Evolutionary conservation across 2,113 vertebrate genomes (phyloP).

Genomic region (Coptodon bakossiorum): DNA sequence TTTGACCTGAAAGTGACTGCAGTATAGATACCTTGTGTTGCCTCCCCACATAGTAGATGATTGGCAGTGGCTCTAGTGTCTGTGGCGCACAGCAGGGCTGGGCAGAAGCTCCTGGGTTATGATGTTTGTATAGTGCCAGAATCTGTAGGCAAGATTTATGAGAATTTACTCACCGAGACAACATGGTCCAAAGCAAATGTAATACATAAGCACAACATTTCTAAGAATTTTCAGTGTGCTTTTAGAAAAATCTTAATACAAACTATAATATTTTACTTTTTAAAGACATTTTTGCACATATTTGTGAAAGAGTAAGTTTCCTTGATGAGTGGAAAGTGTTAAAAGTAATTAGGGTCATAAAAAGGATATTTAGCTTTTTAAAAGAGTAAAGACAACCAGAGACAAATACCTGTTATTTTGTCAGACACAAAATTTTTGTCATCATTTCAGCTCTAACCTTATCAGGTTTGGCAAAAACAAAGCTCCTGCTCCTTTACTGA

Average conservation of each 20-base stretch:
- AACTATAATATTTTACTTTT: neutral
- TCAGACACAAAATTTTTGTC: neutral
- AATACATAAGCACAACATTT: neutral
- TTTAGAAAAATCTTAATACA: neutral
- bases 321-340: neutral
- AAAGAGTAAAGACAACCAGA: neutral
- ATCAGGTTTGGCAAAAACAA: neutral
- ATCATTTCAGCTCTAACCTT: neutral
- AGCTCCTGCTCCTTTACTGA: neutral
- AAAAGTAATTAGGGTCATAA: neutral
- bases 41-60: slow-evolving; percentile 88
- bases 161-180: neutral
- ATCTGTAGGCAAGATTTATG: slow-evolving; percentile 67
- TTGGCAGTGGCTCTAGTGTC: slow-evolving; percentile 79
- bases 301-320: neutral
- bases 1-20: neutral
- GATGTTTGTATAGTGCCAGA: slow-evolving; percentile 84
- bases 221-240: neutral
- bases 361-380: neutral
- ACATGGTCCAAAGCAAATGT: neutral
- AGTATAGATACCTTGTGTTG: slow-evolving; percentile 69
- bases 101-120: slow-evolving; percentile 88
- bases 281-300: neutral
- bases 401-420: neutral
- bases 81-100: slow-evolving; percentile 87